A percentile compares a stretch with the other conserved stretches of the same genome.
Evolutionary conservation across 2,888 invertebrate genomes (phyloP).

Genomic region (Agapostemon virescens): DNA sequence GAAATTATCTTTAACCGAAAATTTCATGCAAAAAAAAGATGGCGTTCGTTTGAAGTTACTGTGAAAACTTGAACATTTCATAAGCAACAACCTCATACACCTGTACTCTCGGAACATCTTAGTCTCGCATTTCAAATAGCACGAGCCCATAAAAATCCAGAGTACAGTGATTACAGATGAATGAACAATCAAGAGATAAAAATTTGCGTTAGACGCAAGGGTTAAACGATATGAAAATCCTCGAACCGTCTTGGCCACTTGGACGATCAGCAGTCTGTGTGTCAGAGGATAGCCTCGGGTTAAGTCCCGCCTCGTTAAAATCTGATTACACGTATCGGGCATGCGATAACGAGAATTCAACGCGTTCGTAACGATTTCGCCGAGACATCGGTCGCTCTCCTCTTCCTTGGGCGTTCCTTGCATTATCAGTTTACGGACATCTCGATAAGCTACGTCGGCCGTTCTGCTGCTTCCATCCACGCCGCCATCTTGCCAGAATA

Average conservation of each 20-base stretch:
- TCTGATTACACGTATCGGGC: conserved; percentile 62
- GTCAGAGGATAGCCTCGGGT: conserved; percentile 78
- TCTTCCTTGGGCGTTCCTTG: conserved; percentile 69
- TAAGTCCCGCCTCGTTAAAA: conserved; percentile 67
- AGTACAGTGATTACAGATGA: background rate
- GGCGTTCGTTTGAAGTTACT: too few relatives aligned
- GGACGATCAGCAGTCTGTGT: conserved; percentile 78
- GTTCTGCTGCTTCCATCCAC: conserved; percentile 58
- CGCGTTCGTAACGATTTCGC: conserved; percentile 50
- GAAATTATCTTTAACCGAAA: too few relatives aligned
- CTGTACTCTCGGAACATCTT: too few relatives aligned
- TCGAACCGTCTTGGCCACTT: conserved; percentile 73
- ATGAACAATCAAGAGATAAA: too few relatives aligned
- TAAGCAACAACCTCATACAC: too few relatives aligned
- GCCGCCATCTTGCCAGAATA: conserved; percentile 66
- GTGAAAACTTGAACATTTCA: too few relatives aligned
- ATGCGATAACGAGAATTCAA: conserved; percentile 57
- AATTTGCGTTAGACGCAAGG: background rate
- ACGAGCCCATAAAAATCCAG: background rate
- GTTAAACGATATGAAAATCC: background rate
- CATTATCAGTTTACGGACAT: conserved; percentile 52
- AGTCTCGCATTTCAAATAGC: background rate
- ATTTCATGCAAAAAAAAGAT: too few relatives aligned
- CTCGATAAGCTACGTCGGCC: conserved; percentile 29
- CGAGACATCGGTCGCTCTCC: conserved; percentile 72